Evolutionary conservation across 2,113 vertebrate species (phyloP).

Genomic region (Gallinago undulata): DNA sequence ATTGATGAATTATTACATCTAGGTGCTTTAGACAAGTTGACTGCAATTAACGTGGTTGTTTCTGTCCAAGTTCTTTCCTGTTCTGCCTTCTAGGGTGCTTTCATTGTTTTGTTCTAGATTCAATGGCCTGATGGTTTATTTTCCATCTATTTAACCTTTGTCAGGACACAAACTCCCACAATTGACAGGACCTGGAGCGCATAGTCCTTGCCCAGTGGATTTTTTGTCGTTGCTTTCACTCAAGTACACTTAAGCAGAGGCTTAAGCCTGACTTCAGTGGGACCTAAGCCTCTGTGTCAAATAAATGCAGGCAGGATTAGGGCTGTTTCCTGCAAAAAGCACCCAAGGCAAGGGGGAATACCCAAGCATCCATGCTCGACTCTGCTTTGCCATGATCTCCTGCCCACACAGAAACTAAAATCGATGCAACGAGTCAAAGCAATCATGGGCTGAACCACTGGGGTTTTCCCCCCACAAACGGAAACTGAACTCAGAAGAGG

Average conservation of each 20-base stretch:
- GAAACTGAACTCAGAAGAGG: background rate
- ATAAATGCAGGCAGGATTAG: background rate
- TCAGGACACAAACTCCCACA: background rate
- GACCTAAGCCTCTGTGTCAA: background rate
- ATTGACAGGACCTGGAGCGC: background rate
- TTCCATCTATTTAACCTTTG: conserved; percentile 7
- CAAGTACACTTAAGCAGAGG: fast-evolving
- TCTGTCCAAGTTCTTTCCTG: background rate
- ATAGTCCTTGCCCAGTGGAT: background rate
- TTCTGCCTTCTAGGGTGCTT: background rate
- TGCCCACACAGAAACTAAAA: background rate
- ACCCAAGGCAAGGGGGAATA: background rate
- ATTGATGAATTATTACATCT: background rate
- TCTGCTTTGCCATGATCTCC: background rate
- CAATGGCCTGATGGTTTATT: background rate
- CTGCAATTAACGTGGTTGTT: background rate
- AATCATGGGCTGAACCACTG: background rate
- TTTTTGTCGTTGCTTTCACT: background rate
- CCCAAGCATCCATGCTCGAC: background rate
- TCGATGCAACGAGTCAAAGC: background rate
- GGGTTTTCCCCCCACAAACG: fast-evolving
- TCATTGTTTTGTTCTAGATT: background rate
- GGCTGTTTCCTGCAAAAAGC: background rate
- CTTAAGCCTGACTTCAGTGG: background rate
- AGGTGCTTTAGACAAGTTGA: background rate